Base-by-base conservation (phyloP, 2,888 invertebrate genomes). In the Taphrorychus bicolor region DNA sequence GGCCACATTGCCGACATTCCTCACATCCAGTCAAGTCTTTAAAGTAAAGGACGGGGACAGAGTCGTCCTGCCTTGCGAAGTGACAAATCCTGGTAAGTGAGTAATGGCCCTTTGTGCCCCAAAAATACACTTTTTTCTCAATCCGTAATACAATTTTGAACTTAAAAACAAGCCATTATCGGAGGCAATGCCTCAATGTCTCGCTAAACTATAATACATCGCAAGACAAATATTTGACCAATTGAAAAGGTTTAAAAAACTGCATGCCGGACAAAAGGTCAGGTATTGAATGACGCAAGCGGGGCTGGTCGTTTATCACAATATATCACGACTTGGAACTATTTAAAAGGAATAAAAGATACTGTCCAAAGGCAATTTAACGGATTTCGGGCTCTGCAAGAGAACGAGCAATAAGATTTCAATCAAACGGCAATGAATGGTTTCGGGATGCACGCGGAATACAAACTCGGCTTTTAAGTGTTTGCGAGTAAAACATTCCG, bases 1-100 rank as follows among this genome's bases (percentile, higher is more conserved):
- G 5, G 77, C 80, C 42, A 77, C 80, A 69, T 74, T 82, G 74
- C 83, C 83, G 60, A 81, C 81, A 73, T 83, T 83, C 76, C 77
- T 80, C 66, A 82, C 83, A 53, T 81, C 82, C 62, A 82, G 83
- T 73, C 82, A 85, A 80, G 84, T 84, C 59, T 85, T 85, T 78
- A 84, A 85, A 76, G 85, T 86, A 69, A 84, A 84, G 49, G 84
- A 85, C 54, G 85, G 84, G 71, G 85, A 86, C 73, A 85, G 84
- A 17, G 85, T 87, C 59, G 82, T 85, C 23, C 80, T 87, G 49
- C 86, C 87, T 3, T 87, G 87, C 74, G 85, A 86, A 79, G 86
- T 86, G 59, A 84, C 85, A 74, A 85, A 87, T 80, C 82, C 84
- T 70, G 86, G 87, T 86, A 79, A 84, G 82, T 54, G 51, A 21